phyloP scores from a whole-genome alignment of 2,888 invertebrate genomes.

The Cordilura impudica region DNA sequence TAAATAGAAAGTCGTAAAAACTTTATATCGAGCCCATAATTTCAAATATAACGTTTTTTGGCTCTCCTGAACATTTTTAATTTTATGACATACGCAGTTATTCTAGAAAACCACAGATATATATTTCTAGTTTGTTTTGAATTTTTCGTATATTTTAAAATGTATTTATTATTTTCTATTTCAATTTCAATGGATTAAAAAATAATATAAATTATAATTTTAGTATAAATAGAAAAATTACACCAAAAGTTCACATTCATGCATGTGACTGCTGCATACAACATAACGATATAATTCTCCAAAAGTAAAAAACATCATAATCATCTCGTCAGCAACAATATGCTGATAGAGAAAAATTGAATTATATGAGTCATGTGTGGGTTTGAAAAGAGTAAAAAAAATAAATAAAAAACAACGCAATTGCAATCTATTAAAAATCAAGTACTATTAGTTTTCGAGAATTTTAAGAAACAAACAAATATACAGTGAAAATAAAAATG shows the following conservation, averaged over 20 bases:
- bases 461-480: background rate
- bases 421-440: background rate
- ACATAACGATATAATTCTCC: background rate
- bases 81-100: too few species aligned
- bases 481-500: background rate
- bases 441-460: background rate
- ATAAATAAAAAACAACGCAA: conserved; percentile 3
- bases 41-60: too few species aligned
- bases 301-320: background rate
- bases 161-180: background rate
- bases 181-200: background rate
- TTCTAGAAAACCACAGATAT: too few species aligned
- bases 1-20: too few species aligned
- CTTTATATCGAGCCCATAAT: too few species aligned
- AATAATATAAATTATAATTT: background rate
- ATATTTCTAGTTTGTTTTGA: background rate
- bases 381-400: background rate
- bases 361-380: background rate
- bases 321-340: background rate
- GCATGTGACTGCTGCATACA: background rate
- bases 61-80: too few species aligned
- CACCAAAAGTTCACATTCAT: background rate
- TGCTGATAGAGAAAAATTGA: background rate
- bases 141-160: background rate
- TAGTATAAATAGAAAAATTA: background rate